These are phyloP conservation scores for Rousettus leschenaultii DNA, from an alignment of 2,113 vertebrate genomes.

Conservation along the genomic window DNA sequence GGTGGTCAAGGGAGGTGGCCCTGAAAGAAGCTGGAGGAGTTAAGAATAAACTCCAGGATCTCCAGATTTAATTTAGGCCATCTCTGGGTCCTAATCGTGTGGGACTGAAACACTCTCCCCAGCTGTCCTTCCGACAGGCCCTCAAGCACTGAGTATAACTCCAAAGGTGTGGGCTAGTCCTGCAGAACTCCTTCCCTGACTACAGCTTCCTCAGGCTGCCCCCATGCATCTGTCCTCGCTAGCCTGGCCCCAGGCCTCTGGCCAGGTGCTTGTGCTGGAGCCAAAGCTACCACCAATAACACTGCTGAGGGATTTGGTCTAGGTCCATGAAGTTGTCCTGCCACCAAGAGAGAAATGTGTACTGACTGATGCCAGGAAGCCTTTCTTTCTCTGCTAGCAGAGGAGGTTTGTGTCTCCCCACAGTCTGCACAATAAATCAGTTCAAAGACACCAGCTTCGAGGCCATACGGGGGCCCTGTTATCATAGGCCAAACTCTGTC, in stretches of 20 bases:
- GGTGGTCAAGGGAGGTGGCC: accelerated
- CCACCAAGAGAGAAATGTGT: neutral
- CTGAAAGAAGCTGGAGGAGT: neutral
- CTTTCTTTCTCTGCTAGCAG: neutral
- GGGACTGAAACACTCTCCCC: accelerated
- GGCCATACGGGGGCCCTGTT: neutral
- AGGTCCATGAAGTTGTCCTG: neutral
- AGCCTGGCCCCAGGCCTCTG: neutral
- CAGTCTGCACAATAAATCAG: neutral
- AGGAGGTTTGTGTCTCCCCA: neutral
- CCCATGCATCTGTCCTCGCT: neutral
- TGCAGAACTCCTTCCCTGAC: neutral
- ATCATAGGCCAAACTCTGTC: neutral
- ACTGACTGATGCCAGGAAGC: neutral
- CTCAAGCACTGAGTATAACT: neutral
- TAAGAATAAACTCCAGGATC: too few species aligned
- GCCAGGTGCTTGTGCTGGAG: neutral
- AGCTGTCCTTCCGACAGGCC: neutral
- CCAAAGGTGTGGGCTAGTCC: neutral
- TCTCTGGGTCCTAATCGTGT: neutral
- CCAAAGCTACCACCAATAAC: neutral
- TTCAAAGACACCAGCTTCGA: neutral
- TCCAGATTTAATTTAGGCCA: neutral
- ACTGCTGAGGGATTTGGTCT: neutral
- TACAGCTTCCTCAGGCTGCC: accelerated